Conservation (phyloP, 1,140 invertebrate genomes). For the Spodoptera frugiperda region DNA sequence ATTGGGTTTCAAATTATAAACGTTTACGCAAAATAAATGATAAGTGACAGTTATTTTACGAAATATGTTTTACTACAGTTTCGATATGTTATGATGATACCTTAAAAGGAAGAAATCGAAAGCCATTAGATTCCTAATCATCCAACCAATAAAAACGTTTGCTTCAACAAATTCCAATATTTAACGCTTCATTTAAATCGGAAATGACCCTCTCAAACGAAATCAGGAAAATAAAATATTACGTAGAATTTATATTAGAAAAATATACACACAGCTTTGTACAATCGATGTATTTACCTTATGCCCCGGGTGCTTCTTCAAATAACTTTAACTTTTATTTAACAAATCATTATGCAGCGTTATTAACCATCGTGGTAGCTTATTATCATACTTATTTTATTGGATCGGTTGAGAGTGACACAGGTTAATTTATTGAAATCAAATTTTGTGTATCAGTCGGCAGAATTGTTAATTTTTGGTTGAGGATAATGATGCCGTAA, state of each 20-base stretch:
- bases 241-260: not conserved
- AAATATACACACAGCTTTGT: not conserved
- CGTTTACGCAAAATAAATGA: too few species aligned
- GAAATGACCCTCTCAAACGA: not conserved
- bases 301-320: too few species aligned
- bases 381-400: too few species aligned
- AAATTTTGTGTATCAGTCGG: too few species aligned
- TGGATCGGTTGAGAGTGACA: too few species aligned
- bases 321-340: too few species aligned
- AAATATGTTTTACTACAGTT: not conserved
- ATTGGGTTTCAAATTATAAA: not conserved
- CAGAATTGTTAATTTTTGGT: too few species aligned
- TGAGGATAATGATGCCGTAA: too few species aligned
- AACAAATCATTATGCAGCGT: too few species aligned
- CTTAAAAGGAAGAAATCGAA: not conserved
- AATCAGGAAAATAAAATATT: not conserved
- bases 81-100: too few species aligned
- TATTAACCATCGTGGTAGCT: too few species aligned
- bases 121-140: not conserved
- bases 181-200: not conserved
- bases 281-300: not conserved
- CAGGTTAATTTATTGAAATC: too few species aligned
- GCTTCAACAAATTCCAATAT: slow-evolving; percentile 1
- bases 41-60: not conserved
- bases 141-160: not conserved